Conservation (phyloP, 2,113 vertebrate genomes). For the Leptobrachium ailaonicum region DNA sequence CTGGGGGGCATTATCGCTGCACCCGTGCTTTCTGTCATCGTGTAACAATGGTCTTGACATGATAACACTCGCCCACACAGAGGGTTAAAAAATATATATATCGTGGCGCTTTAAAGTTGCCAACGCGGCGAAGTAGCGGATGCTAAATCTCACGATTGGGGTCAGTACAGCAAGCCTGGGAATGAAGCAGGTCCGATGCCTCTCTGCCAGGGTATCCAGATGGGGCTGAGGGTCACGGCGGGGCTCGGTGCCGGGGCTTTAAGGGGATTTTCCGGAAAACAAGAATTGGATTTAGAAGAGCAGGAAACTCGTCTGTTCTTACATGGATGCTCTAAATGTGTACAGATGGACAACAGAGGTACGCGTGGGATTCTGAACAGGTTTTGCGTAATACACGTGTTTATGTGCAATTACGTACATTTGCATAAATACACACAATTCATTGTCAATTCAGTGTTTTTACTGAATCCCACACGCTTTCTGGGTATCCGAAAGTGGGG, state of each 20-base stretch:
- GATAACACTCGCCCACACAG: background rate
- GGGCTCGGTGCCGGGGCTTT: background rate
- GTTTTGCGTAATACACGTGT: too few species aligned
- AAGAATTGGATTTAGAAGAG: background rate
- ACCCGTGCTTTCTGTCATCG: background rate
- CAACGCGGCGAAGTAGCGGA: background rate
- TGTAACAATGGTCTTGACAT: background rate
- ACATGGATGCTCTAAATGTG: too few species aligned
- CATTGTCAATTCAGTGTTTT: too few species aligned
- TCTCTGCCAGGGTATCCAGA: too few species aligned
- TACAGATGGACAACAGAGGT: too few species aligned
- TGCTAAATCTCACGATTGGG: background rate
- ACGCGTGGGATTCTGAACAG: too few species aligned
- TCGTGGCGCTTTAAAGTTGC: background rate
- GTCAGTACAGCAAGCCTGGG: background rate
- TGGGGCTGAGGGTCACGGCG: background rate
- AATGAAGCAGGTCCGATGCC: background rate
- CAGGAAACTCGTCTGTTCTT: too few species aligned
- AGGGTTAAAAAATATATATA: too few species aligned
- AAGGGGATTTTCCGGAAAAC: background rate
- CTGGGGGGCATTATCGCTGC: background rate
- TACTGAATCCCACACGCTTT: too few species aligned
- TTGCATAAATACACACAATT: too few species aligned
- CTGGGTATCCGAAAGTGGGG: too few species aligned
- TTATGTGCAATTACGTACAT: too few species aligned